Evolutionary conservation across 2,797 vertebrate species (phyloP).

Genomic region (Buceros bicornis): DNA sequence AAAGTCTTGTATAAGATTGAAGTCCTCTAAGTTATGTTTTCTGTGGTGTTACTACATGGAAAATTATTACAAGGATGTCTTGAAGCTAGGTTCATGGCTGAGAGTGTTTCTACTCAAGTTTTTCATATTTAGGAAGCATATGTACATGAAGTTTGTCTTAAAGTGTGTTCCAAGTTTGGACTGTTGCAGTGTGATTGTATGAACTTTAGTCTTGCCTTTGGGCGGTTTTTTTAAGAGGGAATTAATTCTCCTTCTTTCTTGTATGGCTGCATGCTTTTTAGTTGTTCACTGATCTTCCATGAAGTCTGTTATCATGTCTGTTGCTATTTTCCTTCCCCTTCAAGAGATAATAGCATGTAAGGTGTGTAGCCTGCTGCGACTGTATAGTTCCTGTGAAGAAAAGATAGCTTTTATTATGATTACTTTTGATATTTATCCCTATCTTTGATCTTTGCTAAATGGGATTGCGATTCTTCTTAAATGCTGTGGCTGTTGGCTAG

Average conservation of each 20-base stretch:
- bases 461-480: not conserved
- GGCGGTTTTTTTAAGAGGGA: not conserved
- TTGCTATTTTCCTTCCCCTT: constrained; percentile 1
- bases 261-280: not conserved
- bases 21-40: not conserved
- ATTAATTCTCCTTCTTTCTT: not conserved
- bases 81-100: not conserved
- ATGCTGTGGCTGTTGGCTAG: not conserved
- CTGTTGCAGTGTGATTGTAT: not conserved
- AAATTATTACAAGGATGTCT: not conserved
- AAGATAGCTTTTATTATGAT: not conserved
- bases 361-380: not conserved
- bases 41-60: not conserved
- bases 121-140: not conserved
- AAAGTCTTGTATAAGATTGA: not conserved
- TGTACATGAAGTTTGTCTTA: not conserved
- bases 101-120: not conserved
- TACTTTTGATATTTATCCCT: not conserved
- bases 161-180: not conserved
- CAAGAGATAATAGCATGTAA: not conserved
- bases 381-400: not conserved
- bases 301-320: not conserved
- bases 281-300: not conserved
- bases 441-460: not conserved
- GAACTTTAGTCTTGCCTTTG: not conserved